Conservation (phyloP, 1,140 invertebrate species). For the Saccostrea cuccullata region DNA sequence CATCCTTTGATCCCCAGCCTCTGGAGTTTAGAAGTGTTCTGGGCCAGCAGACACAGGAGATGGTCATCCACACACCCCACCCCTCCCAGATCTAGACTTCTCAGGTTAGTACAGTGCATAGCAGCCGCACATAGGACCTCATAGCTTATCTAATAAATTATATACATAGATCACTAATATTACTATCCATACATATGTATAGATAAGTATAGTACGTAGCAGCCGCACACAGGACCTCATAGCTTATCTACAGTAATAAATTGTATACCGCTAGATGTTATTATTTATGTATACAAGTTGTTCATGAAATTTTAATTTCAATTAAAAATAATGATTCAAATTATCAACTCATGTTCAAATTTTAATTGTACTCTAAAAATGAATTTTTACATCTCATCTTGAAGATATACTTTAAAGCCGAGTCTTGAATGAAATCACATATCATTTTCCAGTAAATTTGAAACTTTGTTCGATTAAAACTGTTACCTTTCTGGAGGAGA, state of each 20-base stretch:
- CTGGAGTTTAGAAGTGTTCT: constrained; percentile 67
- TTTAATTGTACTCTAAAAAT: too few species aligned
- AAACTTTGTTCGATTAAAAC: background rate
- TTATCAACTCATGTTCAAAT: too few species aligned
- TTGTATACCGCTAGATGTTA: background rate
- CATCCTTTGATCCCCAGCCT: constrained; percentile 73
- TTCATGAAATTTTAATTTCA: too few species aligned
- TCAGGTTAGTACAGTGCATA: constrained; percentile 69
- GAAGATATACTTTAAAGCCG: too few species aligned
- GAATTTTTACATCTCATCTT: too few species aligned
- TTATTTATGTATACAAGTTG: too few species aligned
- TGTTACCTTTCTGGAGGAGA: constrained; percentile 68
- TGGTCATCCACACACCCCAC: constrained; percentile 66
- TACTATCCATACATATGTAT: too few species aligned
- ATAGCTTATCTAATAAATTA: background rate
- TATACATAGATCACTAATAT: too few species aligned
- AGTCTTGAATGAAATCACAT: too few species aligned
- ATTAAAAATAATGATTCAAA: too few species aligned
- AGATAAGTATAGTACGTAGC: too few species aligned
- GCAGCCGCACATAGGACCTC: constrained; percentile 61
- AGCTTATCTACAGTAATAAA: background rate
- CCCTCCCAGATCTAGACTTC: constrained; percentile 70
- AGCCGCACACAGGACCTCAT: constrained; percentile 60
- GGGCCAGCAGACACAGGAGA: constrained; percentile 65
- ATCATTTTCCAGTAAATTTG: too few species aligned